Percentiles rank a stretch among this genome's conserved stretches.
phyloP scores from a whole-genome alignment of 2,113 vertebrate genomes.

The Brachypodius melanocephalos region DNA sequence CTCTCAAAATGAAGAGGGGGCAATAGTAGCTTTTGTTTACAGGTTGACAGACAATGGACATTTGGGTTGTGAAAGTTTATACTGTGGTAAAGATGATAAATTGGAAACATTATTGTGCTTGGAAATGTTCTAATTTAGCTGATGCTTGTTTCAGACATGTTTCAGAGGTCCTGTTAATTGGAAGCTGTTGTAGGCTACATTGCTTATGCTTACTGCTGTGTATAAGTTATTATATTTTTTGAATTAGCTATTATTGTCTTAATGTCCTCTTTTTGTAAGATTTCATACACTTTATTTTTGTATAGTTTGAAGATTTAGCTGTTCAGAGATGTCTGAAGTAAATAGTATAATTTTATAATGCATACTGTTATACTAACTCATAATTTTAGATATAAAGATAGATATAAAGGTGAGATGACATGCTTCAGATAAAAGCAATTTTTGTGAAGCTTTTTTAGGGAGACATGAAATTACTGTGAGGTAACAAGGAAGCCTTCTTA shows the following conservation, averaged over 20 bases:
- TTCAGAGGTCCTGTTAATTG: conserved; percentile 43
- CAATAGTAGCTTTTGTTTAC: conserved; percentile 75
- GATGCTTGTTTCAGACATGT: conserved; percentile 42
- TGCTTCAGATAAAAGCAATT: not conserved
- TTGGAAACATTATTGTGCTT: conserved; percentile 74
- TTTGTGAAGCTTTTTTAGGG: conserved; percentile 34
- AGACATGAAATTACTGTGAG: not conserved
- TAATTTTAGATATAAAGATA: conserved; percentile 43
- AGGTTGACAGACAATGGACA: conserved; percentile 70
- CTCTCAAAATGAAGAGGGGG: conserved; percentile 39
- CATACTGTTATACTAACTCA: conserved; percentile 67
- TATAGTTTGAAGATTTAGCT: conserved; percentile 73
- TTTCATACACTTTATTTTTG: conserved; percentile 78
- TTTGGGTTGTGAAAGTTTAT: conserved; percentile 88
- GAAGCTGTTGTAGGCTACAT: conserved; percentile 38
- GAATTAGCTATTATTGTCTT: conserved; percentile 61
- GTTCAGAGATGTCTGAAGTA: conserved; percentile 68
- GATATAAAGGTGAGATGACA: not conserved
- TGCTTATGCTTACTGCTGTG: conserved; percentile 61
- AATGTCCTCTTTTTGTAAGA: conserved; percentile 60
- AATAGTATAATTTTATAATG: conserved; percentile 71
- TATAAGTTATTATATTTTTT: conserved; percentile 60
- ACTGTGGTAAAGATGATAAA: conserved; percentile 88
- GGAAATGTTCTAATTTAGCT: conserved; percentile 68
- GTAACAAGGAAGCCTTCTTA: conserved; percentile 14